Conservation (phyloP, 2,113 vertebrate species). For the Tonatia bakeri region DNA sequence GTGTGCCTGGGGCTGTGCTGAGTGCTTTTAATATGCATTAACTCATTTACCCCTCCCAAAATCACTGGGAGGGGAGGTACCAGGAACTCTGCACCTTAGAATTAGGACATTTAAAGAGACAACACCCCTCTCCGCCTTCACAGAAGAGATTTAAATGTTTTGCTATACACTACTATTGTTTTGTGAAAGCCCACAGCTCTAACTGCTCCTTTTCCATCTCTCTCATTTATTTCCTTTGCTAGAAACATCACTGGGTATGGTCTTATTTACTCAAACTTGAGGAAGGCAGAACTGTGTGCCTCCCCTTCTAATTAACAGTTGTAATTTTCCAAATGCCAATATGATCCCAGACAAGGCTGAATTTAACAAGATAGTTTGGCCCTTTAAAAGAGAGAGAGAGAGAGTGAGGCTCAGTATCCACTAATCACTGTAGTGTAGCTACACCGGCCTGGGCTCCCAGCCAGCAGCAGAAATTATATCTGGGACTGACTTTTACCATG, state of each 20-base stretch:
- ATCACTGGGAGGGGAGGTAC: not conserved
- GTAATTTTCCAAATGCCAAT: slow-evolving; percentile 44
- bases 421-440: not conserved
- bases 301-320: slow-evolving; percentile 20
- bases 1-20: not conserved
- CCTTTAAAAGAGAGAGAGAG: not conserved
- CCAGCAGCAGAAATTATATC: slow-evolving; percentile 23
- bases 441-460: slow-evolving; percentile 32
- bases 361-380: not conserved
- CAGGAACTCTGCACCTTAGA: not conserved
- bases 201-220: not conserved
- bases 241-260: not conserved
- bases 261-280: slow-evolving; percentile 37
- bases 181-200: not conserved
- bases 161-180: not conserved
- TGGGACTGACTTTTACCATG: slow-evolving; percentile 35
- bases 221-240: not conserved
- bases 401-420: not conserved
- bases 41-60: not conserved
- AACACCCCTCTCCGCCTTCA: not conserved
- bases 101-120: not conserved
- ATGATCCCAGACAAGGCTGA: slow-evolving; percentile 48
- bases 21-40: not conserved
- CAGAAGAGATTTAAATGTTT: not conserved
- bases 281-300: not conserved